Conservation (phyloP, 1,140 invertebrate species). For the Meloidogyne chitwoodi region DNA sequence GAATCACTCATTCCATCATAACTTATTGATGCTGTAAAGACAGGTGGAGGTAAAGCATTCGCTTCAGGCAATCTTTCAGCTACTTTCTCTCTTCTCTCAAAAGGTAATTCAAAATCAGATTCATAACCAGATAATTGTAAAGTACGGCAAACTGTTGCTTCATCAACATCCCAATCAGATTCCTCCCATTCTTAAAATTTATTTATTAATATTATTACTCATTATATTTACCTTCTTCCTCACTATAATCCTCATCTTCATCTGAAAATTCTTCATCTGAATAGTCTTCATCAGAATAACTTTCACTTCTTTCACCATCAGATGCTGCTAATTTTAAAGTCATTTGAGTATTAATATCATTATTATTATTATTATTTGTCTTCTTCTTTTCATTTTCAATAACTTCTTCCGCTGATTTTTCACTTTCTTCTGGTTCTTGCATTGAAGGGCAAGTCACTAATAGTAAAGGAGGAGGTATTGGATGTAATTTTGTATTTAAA, state of each 20-base stretch:
- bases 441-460: slow-evolving; percentile 21
- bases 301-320: slow-evolving; percentile 1
- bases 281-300: slow-evolving; percentile 14
- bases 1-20: slow-evolving; percentile 49
- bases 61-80: slow-evolving; percentile 13
- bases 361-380: neutral
- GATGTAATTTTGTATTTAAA: neutral
- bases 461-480: slow-evolving; percentile 17
- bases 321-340: neutral
- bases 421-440: slow-evolving; percentile 5
- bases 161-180: slow-evolving; percentile 19
- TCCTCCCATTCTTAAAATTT: neutral
- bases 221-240: neutral
- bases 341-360: neutral
- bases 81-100: slow-evolving; percentile 13
- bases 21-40: slow-evolving; percentile 56
- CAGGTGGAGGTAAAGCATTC: slow-evolving; percentile 51
- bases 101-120: slow-evolving; percentile 31
- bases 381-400: neutral
- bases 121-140: slow-evolving; percentile 26
- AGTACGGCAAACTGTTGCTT: slow-evolving; percentile 20
- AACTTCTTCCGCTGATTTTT: neutral
- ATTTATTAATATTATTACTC: too few relatives aligned
- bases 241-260: neutral
- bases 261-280: slow-evolving; percentile 16